A percentile compares a stretch with the other conserved stretches of the same genome.
phyloP scores from a whole-genome alignment of 2,797 vertebrate species.

The Macropodus opercularis region DNA sequence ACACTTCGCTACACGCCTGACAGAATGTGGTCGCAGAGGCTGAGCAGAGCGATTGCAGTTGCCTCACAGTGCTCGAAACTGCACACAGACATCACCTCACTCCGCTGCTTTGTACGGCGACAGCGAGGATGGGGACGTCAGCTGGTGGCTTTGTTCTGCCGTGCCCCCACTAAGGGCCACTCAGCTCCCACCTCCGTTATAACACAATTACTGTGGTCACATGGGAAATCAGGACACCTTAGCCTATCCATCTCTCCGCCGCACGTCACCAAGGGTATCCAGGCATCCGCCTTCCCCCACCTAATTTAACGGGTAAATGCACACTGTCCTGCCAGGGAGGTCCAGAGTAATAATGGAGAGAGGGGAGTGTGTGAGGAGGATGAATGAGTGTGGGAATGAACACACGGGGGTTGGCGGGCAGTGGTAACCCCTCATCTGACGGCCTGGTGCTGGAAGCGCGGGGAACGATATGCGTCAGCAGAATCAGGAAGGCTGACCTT shows the following conservation, averaged over 20 bases:
- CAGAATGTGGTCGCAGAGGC: conserved; percentile 16
- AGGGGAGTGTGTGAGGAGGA: conserved; percentile 38
- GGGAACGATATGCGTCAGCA: conserved; percentile 74
- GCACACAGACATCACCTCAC: conserved; percentile 14
- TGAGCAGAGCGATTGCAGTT: too few relatives aligned
- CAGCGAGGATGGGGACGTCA: conserved; percentile 13
- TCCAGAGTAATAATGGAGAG: conserved; percentile 61
- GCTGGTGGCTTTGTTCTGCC: conserved; percentile 42
- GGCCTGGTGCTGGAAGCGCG: conserved; percentile 40
- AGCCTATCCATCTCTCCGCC: conserved; percentile 59
- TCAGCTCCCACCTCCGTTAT: conserved; percentile 69
- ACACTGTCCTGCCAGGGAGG: conserved; percentile 56
- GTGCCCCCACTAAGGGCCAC: conserved; percentile 47
- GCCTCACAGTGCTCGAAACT: too few relatives aligned
- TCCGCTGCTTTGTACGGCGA: conserved; percentile 1
- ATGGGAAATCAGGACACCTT: conserved; percentile 73
- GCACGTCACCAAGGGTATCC: conserved; percentile 56
- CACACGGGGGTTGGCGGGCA: conserved; percentile 25
- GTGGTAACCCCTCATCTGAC: conserved; percentile 47
- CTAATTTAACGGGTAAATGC: conserved; percentile 80
- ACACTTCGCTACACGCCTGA: conserved; percentile 30
- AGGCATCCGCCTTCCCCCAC: conserved; percentile 45
- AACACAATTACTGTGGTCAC: conserved; percentile 72
- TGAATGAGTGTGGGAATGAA: conserved; percentile 41
- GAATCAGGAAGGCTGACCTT: conserved; percentile 74